These are phyloP conservation scores for Drosophila athabasca DNA, from an alignment of 1,140 invertebrate genomes.

Conservation along the genomic window DNA sequence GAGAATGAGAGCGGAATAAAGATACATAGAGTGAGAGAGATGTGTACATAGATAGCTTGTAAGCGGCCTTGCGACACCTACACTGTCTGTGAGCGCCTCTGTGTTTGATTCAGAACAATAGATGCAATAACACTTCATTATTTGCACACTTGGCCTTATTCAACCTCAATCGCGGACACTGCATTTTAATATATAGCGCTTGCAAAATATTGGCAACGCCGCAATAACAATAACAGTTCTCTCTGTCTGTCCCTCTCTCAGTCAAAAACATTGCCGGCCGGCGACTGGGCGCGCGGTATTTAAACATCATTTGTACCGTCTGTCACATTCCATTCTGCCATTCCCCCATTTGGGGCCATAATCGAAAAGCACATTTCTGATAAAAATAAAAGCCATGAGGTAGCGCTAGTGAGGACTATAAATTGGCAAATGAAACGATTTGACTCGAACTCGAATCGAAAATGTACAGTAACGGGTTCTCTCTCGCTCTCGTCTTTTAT, in stretches of 20 bases:
- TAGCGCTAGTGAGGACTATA: conserved; percentile 53
- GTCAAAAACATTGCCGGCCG: conserved; percentile 70
- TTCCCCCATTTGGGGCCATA: conserved; percentile 18
- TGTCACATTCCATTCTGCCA: conserved; percentile 27
- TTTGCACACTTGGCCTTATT: conserved; percentile 53
- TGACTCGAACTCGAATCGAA: conserved; percentile 69
- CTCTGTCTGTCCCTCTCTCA: conserved; percentile 44
- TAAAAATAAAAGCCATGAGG: conserved; percentile 53
- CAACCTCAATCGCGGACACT: neutral
- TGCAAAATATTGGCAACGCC: conserved; percentile 30
- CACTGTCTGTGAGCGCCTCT: too few species aligned
- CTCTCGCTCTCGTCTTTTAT: conserved; percentile 8
- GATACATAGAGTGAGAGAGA: conserved; percentile 1
- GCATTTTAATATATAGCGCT: conserved; percentile 4
- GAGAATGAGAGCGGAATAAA: neutral
- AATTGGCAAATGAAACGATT: conserved; percentile 73
- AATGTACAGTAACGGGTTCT: conserved; percentile 74
- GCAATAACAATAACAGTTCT: conserved; percentile 27
- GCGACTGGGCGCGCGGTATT: conserved; percentile 34
- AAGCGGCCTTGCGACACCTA: too few species aligned
- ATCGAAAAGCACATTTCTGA: conserved; percentile 57
- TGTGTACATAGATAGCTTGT: neutral
- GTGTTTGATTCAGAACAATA: neutral
- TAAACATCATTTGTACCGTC: neutral
- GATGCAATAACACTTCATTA: conserved; percentile 17